Percentiles rank a stretch among this genome's conserved stretches.
phyloP scores from a whole-genome alignment of 2,888 invertebrate species.

The Xylota sylvarum region DNA sequence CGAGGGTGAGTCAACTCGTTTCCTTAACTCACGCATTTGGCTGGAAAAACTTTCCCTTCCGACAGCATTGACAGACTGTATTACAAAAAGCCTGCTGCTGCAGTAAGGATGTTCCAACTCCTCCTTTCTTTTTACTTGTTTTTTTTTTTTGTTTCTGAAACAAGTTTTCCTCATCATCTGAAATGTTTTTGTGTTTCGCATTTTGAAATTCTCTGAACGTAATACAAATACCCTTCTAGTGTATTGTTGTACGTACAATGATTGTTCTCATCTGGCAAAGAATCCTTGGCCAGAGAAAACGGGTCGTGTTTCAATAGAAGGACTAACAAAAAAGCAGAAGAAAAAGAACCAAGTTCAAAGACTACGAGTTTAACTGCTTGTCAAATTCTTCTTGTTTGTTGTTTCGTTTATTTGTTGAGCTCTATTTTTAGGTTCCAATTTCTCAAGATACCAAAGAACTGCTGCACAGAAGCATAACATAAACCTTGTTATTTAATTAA shows the following conservation, averaged over 20 bases:
- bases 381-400: neutral
- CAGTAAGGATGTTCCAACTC: neutral
- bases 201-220: slow-evolving; percentile 13
- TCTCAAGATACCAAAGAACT: neutral
- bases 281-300: neutral
- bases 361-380: slow-evolving; percentile 6
- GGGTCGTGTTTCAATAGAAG: neutral
- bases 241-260: too few species aligned
- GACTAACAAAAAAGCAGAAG: neutral
- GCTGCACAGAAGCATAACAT: neutral
- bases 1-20: neutral
- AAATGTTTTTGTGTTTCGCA: slow-evolving; percentile 8
- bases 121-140: too few species aligned
- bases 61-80: neutral
- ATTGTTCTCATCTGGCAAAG: slow-evolving; percentile 3
- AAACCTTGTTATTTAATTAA: slow-evolving; percentile 36
- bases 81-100: neutral
- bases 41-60: neutral
- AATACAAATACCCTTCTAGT: neutral
- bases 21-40: neutral
- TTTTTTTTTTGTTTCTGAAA: neutral
- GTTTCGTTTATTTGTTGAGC: neutral
- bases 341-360: neutral
- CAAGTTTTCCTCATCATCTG: neutral
- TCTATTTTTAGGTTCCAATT: slow-evolving; percentile 8